phyloP scores from a whole-genome alignment of 2,888 invertebrate genomes.

The Plagodis dolabraria region DNA sequence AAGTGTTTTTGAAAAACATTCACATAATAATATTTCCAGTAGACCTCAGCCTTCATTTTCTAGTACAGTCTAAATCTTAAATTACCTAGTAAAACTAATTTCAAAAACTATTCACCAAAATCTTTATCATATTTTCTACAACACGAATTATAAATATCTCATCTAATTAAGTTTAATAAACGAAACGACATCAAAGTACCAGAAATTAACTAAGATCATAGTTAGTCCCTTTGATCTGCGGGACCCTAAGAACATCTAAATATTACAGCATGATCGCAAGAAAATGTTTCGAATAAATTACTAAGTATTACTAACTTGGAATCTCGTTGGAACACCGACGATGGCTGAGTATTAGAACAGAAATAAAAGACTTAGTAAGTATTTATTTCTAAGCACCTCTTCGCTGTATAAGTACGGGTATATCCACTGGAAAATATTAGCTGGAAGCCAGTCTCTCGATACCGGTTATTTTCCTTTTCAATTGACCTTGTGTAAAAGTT shows the following conservation, averaged over 20 bases:
- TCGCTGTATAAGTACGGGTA: background rate
- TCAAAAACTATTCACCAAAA: too few species aligned
- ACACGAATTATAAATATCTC: background rate
- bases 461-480: constrained; percentile 9
- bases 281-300: constrained; percentile 50
- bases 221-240: constrained; percentile 28
- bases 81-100: too few species aligned
- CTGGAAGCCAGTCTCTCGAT: constrained; percentile 4
- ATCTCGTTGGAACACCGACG: constrained; percentile 32
- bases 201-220: constrained; percentile 10
- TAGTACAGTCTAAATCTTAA: too few species aligned
- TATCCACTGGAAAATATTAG: background rate
- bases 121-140: too few species aligned
- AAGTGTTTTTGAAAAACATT: too few species aligned
- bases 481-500: constrained; percentile 6
- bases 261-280: constrained; percentile 49
- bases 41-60: too few species aligned
- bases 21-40: too few species aligned
- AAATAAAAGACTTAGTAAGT: constrained; percentile 4
- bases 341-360: constrained; percentile 13
- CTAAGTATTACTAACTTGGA: constrained; percentile 42
- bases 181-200: constrained; percentile 1
- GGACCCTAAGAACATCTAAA: constrained; percentile 45
- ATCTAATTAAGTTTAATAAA: constrained; percentile 5
- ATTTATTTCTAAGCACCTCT: constrained; percentile 13